phyloP scores from a whole-genome alignment of 2,797 vertebrate species.

The Syngnathus acus region DNA sequence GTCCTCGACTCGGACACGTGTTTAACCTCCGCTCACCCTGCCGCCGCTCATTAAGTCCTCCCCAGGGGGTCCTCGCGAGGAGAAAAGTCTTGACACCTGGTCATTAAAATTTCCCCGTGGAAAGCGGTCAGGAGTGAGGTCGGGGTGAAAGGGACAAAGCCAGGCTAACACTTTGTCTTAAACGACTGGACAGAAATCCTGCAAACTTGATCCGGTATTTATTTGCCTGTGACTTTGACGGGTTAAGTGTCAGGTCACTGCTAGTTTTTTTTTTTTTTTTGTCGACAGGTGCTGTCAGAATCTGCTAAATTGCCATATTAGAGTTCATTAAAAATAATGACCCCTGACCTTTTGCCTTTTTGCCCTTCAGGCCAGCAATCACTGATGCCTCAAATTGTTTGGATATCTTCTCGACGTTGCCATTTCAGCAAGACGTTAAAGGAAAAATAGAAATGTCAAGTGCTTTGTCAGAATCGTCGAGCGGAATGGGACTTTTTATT shows the following conservation, averaged over 20 bases:
- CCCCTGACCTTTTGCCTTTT: too few relatives aligned
- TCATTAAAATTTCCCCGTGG: constrained; percentile 54
- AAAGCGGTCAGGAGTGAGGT: constrained; percentile 17
- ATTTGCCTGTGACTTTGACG: too few relatives aligned
- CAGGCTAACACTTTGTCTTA: neutral
- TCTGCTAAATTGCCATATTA: too few relatives aligned
- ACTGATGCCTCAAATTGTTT: neutral
- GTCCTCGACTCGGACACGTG: neutral
- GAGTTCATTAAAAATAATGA: too few relatives aligned
- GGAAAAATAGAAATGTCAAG: constrained; percentile 9
- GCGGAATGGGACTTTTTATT: constrained; percentile 5
- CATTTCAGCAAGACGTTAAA: neutral
- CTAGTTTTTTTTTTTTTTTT: too few relatives aligned
- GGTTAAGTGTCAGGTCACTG: too few relatives aligned
- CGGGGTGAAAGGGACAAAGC: constrained; percentile 5
- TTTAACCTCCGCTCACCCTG: constrained; percentile 7
- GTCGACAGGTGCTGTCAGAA: too few relatives aligned
- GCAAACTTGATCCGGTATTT: too few relatives aligned
- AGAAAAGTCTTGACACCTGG: constrained; percentile 24
- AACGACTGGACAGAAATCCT: too few relatives aligned
- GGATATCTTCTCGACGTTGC: neutral
- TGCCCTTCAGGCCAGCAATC: too few relatives aligned
- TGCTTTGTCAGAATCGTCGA: constrained; percentile 7
- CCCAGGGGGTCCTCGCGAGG: constrained; percentile 18
- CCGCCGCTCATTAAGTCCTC: constrained; percentile 19